These are phyloP conservation scores for Melieria omissa DNA, from an alignment of 2,888 invertebrate species.

Conservation along the genomic window DNA sequence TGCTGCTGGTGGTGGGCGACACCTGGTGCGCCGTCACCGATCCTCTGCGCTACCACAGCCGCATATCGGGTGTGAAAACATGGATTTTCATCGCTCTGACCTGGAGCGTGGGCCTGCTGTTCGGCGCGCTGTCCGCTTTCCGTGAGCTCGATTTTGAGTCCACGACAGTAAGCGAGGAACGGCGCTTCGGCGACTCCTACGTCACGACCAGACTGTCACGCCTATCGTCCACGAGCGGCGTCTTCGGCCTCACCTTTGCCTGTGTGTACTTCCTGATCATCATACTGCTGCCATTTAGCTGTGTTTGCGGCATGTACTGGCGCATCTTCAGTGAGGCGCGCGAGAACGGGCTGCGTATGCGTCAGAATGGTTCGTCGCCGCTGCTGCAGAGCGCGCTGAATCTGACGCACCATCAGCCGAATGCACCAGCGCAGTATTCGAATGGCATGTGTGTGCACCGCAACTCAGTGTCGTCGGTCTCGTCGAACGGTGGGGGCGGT, in stretches of 20 bases:
- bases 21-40: slow-evolving; percentile 73
- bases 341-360: slow-evolving; percentile 66
- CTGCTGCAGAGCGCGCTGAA: slow-evolving; percentile 66
- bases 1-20: slow-evolving; percentile 68
- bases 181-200: slow-evolving; percentile 51
- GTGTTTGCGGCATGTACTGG: slow-evolving; percentile 68
- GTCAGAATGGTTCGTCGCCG: slow-evolving; percentile 67
- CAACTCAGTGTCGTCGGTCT: slow-evolving; percentile 61
- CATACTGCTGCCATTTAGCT: slow-evolving; percentile 65
- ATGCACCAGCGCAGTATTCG: slow-evolving; percentile 48
- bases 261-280: slow-evolving; percentile 64
- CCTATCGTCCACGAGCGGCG: slow-evolving; percentile 43
- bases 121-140: slow-evolving; percentile 65
- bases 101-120: slow-evolving; percentile 65
- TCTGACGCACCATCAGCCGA: slow-evolving; percentile 55
- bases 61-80: slow-evolving; percentile 66
- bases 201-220: slow-evolving; percentile 47
- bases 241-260: slow-evolving; percentile 59
- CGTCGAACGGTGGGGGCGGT: slow-evolving; percentile 56
- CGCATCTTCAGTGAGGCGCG: slow-evolving; percentile 66
- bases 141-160: slow-evolving; percentile 62
- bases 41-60: slow-evolving; percentile 71
- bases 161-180: slow-evolving; percentile 55
- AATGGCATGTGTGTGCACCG: slow-evolving; percentile 60
- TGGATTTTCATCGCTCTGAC: slow-evolving; percentile 66